Evolutionary conservation across 2,797 vertebrate genomes (phyloP), one percentile per base, ranked within the genome.

Genomic region (Danio albolineatus): DNA sequence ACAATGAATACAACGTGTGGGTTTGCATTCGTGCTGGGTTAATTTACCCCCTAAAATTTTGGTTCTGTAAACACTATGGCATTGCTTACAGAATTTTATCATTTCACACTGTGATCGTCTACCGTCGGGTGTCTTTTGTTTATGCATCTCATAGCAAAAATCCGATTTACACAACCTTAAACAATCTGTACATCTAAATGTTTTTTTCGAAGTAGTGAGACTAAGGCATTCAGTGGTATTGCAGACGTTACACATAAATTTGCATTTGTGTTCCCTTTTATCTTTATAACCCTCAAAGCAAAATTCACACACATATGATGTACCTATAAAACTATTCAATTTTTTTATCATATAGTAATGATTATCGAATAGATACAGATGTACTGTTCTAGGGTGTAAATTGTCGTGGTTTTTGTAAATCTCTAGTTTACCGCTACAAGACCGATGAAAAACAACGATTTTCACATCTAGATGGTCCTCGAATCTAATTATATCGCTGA

Each of bases 11-110:
- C 51, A 54, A 0, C 10, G 0, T 3, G 8, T n/a, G 0, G n/a
- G n/a, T 0, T 7, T 3, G 4, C 51, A 54, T 1, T 6, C 54
- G n/a, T 53, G n/a, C 5, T 2, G 0, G n/a, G 8, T 17, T 53
- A 53, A 4, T 53, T 53, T 53, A 53, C 7, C 7, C 2, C 1
- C 6, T 0, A 14, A n/a, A 16, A 14, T 53, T 10, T 10, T 10
- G 2, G 53, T 7, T 54, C 53, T 54, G 4, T 54, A 54, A 1
- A 16, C 16, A 7, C 48, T 16, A 5, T 2, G 16, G 7, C 48
- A 53, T 2, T 51, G 16, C 4, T 49, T 0, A 6, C 48, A 28
- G 28, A 28, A 28, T 28, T 28, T 1, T 28, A 28, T 28, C 1
- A 14, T 13, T 49, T 49, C 13, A 16, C 13, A 5, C 16, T 14